Evolutionary conservation across 2,888 invertebrate species (phyloP), one percentile per base, ranked within the genome.

Genomic region (Euphydryas editha): DNA sequence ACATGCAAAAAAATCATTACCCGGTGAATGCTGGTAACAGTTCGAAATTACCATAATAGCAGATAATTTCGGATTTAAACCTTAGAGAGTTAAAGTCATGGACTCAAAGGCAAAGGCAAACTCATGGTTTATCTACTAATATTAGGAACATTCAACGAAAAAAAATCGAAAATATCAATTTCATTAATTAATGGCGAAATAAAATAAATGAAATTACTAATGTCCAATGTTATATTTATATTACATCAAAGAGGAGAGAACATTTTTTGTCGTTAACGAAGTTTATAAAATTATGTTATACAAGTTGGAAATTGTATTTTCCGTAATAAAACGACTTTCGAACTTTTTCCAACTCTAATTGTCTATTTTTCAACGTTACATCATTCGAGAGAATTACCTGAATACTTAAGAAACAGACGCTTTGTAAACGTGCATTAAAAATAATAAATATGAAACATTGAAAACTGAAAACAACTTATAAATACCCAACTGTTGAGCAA

Each of bases 241-340:
- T n/a, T 24, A 54, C 7, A 54, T 54, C 36, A 17, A 18, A 30
- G 7, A 24, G 30, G 24, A 1, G 20, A 47, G 24, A 54, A 54
- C 11, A 54, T 54, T 54, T 54, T 54, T 54, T 18, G 11, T 36
- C 36, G 17, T 54, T 54, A 54, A 17, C 17, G 11, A 87, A 86
- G 80, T 86, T 86, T 81, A 84, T 81, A 85, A 85, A 82, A 87
- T 83, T 81, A 82, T 81, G 79, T 76, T 79, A 82, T 73, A 86
- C 82, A 82, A 85, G 79, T 86, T 87, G 78, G 80, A 85, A 87
- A 88, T 89, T 84, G 83, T 84, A 79, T 86, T 85, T 80, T 81
- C 81, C 80, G 77, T 87, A 84, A 86, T 82, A 85, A 81, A 82
- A 85, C 81, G 84, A 87, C 86, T 88, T 89, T 81, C 80, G 76